Evolutionary conservation across 2,113 vertebrate species (phyloP), one percentile per base, ranked within the genome.

Genomic region (Leuciscus idus): DNA sequence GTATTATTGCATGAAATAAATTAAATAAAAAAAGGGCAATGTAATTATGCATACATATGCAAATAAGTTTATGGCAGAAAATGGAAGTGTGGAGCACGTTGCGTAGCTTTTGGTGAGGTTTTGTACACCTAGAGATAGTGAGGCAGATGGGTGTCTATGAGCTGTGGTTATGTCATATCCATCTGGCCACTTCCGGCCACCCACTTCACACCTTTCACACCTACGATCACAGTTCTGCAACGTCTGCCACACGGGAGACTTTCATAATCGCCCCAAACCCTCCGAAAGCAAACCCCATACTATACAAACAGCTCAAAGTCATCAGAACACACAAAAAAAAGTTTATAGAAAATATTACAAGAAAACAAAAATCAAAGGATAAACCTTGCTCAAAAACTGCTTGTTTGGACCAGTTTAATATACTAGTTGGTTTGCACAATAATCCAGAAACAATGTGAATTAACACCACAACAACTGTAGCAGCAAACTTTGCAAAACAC

Each of bases 311-410:
- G n/a, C 84, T 87, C 77, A 9, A 87, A 87, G 86, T 87, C 86
- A 88, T 84, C 84, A 28, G 79, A 30, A 91, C 88, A 92, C 91
- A 92, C 88, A 92, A 88, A 87, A 83, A 26, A 26, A 70, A 76
- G 79, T 90, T 26, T 10, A 8, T 10, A 72, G 7, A 33, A 68
- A 33, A 68, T 7, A 55, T 57, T 57, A 23, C 7, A 57, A 57
- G 55, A 21, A 57, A 57, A 57, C 19, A 57, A 57, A 57, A 57
- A 57, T 57, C 19, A 57, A 57, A 57, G 19, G 19, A 7, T 23
- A 57, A 57, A 57, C 55, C 2, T 57, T 57, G 19, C 55, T 57
- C 6, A 57, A 57, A 55, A 55, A 55, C 52, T 55, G 52, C 52
- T 19, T 55, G 50, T 55, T 55, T 55, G 52, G 52, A 6, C 17